Conservation (phyloP, 2,113 vertebrate genomes). For the Oncorhynchus gorbuscha region DNA sequence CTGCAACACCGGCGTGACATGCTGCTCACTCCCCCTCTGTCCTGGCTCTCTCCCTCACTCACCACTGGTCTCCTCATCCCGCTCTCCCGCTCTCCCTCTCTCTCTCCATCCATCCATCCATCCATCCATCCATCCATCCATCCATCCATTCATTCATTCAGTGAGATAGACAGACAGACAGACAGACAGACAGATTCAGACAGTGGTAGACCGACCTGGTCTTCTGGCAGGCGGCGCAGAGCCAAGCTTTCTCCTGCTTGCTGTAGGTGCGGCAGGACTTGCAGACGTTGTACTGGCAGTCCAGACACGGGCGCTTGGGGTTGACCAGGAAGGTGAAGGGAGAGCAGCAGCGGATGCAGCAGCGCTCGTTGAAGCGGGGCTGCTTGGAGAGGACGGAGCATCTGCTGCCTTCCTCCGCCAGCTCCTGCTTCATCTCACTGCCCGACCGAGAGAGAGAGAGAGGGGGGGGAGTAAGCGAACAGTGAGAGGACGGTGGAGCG, state of each 20-base stretch:
- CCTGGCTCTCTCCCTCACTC: neutral
- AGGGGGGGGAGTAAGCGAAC: conserved; percentile 10
- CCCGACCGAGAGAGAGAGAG: conserved; percentile 36
- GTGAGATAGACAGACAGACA: neutral
- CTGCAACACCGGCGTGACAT: neutral
- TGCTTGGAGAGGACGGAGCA: conserved; percentile 92
- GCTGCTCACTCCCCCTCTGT: neutral
- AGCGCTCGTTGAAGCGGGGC: conserved; percentile 90
- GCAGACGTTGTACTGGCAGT: conserved; percentile 94
- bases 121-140: neutral
- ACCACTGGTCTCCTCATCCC: neutral
- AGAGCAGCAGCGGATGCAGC: conserved; percentile 95
- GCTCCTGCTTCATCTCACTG: conserved; percentile 96
- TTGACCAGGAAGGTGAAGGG: conserved; percentile 96
- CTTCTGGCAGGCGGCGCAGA: conserved; percentile 91
- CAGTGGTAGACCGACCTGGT: conserved; percentile 80
- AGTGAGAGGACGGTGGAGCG: conserved; percentile 29
- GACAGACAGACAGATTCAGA: neutral
- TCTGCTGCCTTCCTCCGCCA: conserved; percentile 91
- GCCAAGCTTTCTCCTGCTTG: conserved; percentile 86
- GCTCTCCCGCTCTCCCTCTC: neutral
- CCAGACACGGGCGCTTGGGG: conserved; percentile 85
- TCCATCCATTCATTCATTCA: neutral
- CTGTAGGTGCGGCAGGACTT: conserved; percentile 89
- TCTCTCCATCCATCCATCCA: neutral